phyloP scores from a whole-genome alignment of 2,113 vertebrate species.

The Triplophysa tibetana region DNA sequence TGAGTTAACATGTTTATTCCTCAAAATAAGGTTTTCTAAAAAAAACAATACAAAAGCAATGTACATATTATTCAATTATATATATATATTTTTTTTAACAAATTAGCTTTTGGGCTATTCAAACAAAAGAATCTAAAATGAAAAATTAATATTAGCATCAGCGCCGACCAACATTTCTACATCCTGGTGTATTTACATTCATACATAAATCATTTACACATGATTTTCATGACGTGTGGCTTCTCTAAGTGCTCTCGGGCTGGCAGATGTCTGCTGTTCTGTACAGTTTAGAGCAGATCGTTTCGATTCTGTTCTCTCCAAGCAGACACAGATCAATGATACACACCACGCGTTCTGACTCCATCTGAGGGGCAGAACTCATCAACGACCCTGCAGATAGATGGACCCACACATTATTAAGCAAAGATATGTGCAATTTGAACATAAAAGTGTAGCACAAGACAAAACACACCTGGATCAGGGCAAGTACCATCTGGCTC shows the following conservation, averaged over 20 bases:
- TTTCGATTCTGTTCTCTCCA: constrained; percentile 79
- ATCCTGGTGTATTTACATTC: not conserved
- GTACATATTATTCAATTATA: not conserved
- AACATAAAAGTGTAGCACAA: not conserved
- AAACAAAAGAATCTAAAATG: not conserved
- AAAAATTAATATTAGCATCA: not conserved
- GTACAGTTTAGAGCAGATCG: constrained; percentile 84
- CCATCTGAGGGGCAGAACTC: constrained; percentile 59
- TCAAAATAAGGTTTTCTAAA: not conserved
- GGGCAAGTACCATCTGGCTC: constrained; percentile 49
- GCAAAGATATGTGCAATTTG: not conserved
- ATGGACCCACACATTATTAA: not conserved
- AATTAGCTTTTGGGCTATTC: not conserved
- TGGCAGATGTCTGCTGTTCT: constrained; percentile 59
- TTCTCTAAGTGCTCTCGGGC: not conserved
- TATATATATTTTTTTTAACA: no score
- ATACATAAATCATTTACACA: not conserved
- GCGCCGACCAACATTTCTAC: no score
- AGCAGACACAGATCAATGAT: constrained; percentile 86
- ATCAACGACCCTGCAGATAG: constrained; percentile 59
- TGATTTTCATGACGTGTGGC: not conserved
- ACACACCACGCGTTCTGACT: constrained; percentile 76
- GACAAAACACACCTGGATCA: constrained; percentile 69
- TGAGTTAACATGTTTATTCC: not conserved
- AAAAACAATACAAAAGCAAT: not conserved